phyloP scores from a whole-genome alignment of 2,797 vertebrate genomes.

The Sebastes miniatus region DNA sequence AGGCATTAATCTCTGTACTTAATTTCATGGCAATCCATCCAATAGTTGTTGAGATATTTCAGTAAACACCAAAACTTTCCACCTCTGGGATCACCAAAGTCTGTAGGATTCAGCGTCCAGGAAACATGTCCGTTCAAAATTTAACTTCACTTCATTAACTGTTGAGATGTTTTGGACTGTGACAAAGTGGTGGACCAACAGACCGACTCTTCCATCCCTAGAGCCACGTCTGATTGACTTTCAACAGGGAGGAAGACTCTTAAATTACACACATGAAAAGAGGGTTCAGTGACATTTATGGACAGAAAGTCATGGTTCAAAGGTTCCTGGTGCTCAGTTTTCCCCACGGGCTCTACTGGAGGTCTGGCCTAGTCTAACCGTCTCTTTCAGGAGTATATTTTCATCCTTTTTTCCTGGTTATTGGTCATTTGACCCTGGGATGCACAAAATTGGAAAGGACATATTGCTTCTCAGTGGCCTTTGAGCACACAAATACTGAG shows the following conservation, averaged over 20 bases:
- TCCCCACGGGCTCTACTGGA: neutral
- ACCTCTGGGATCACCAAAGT: neutral
- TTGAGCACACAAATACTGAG: constrained; percentile 22
- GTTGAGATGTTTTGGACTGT: neutral
- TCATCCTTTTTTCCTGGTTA: constrained; percentile 25
- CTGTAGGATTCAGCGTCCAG: neutral
- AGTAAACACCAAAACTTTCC: neutral
- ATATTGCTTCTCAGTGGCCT: constrained; percentile 32
- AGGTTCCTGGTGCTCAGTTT: neutral
- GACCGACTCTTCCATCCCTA: neutral
- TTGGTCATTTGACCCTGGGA: constrained; percentile 26
- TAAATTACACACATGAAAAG: neutral
- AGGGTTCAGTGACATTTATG: constrained; percentile 9
- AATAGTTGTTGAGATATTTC: neutral
- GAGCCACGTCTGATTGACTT: neutral
- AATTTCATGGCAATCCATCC: neutral
- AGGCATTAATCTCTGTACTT: neutral
- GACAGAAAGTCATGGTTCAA: neutral
- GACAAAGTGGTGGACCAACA: neutral
- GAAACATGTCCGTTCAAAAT: neutral
- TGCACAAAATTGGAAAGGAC: constrained; percentile 23
- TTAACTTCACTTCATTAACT: neutral
- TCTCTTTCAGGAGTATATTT: neutral
- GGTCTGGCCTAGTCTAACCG: neutral
- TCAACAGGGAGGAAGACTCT: neutral